Evolutionary conservation across 2,888 invertebrate genomes (phyloP), one percentile per base, ranked within the genome.

Genomic region (Eudasyphora cyanicolor): DNA sequence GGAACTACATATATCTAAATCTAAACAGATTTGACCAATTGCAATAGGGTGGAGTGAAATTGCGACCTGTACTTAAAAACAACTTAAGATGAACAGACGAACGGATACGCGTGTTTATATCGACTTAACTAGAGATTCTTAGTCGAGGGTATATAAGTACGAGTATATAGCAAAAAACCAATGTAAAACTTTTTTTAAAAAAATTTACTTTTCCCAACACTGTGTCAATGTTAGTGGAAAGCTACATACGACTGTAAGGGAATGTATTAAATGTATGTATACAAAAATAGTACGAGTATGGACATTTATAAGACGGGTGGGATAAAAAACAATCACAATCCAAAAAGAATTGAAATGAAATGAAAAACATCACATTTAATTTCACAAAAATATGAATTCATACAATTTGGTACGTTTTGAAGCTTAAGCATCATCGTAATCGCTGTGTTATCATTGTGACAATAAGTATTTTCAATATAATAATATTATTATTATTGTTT

Each of bases 381-480:
- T n/a, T n/a, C n/a, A 57, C 57, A 57, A 57, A 32, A 57, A 35
- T 73, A 38, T 21, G 29, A 69, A 69, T 77, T 77, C 60, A 6
- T 70, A 60, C 49, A n/a, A 27, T 76, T 69, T 21, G 12, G 62
- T 71, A 51, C 54, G 17, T 64, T 64, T 54, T 62, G 38, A 60
- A 78, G 64, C 64, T 62, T 35, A 60, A 70, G 35, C 21, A 62
- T 62, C 14, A 51, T 62, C 27, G 35, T 70, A 45, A 78, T 27
- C 35, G 27, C 49, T 24, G 29, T 70, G 32, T 38, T 42, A 32
- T 62, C 71, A 35, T 64, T 79, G 27, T 64, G 67, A 42, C 38
- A 38, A 67, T 67, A 60, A 60, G 60, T 60, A 67, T 38, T 67
- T 42, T 67, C 38, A 42, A 67, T 67, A 27, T 49, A 32, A 76